These are phyloP conservation scores for Pteropus alecto DNA, from an alignment of 2,113 vertebrate genomes.

Conservation along the genomic window DNA sequence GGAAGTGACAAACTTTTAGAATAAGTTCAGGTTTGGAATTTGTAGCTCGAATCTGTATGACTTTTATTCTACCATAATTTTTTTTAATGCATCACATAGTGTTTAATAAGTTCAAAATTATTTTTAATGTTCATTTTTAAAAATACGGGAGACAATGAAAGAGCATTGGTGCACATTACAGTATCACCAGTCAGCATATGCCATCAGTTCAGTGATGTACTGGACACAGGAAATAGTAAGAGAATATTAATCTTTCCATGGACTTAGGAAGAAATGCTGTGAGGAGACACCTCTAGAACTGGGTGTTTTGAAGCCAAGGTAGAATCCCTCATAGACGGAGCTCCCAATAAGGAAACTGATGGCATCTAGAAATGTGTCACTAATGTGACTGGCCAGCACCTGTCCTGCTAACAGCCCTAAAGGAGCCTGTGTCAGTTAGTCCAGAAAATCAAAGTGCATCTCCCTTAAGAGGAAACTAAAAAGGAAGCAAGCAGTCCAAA, in stretches of 20 bases:
- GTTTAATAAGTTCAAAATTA: not conserved
- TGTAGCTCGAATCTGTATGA: not conserved
- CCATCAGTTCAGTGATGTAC: not conserved
- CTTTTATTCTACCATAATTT: not conserved
- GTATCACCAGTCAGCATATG: accelerated
- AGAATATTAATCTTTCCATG: not conserved
- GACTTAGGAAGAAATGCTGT: not conserved
- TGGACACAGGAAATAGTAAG: not conserved
- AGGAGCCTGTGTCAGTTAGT: not conserved
- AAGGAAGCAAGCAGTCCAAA: not conserved
- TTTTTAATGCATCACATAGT: not conserved
- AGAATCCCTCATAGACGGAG: not conserved
- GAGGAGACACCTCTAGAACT: not conserved
- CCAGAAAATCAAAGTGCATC: conserved; percentile 53
- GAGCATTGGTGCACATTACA: not conserved
- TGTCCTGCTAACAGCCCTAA: not conserved
- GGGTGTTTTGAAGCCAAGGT: not conserved
- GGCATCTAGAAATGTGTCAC: not conserved
- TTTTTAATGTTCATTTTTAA: not conserved
- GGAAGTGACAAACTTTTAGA: not conserved
- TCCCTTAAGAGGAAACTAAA: not conserved
- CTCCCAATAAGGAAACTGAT: not conserved
- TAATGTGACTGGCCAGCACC: not conserved
- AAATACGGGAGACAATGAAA: not conserved
- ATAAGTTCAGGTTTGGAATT: not conserved